Evolutionary conservation across 2,113 vertebrate species (phyloP), one percentile per base, ranked within the genome.

Genomic region (Nothoprocta pentlandii): DNA sequence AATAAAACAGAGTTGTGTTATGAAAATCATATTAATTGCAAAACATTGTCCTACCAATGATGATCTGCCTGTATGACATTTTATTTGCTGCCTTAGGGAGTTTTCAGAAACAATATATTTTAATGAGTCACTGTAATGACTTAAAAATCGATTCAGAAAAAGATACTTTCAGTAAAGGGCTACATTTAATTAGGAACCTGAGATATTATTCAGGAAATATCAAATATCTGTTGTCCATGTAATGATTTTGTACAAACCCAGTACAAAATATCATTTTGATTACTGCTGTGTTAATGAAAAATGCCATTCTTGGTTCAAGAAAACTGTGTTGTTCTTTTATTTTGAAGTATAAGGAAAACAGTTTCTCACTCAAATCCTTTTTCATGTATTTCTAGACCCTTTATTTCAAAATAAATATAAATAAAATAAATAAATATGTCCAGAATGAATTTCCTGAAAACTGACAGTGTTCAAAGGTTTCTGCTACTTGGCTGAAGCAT

Each of bases 21-120:
- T 4, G 67, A 56, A 96, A 96, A 34, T 86, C 59, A 54, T 59
- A 85, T 51, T 92, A 96, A 95, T 92, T 95, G 78, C 67, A 84
- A 94, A 93, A 34, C 46, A 80, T 49, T 76, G 63, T 46, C 80
- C 85, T 78, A 54, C 15, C 12, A 68, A 28, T 11, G n/a, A 74
- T 70, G 78, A 77, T 89, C 68, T 67, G 63, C 62, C 79, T 76
- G 58, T 62, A 25, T 80, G 81, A 89, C 76, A 88, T 78, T 93
- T 93, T 58, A 61, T 86, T 63, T 82, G 56, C 46, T 80, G 56
- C 90, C 86, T 66, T 49, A 84, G 85, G 51, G 84, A 96, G 41
- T 84, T 81, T 89, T 88, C 84, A 74, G 64, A 91, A 92, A 68
- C 80, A 87, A 81, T 67, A 19, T 58, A 73, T 82, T 93, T 84